A percentile compares a stretch with the other conserved stretches of the same genome.
Evolutionary conservation across 2,797 vertebrate genomes (phyloP).

Genomic region (Brachyalestes nurse): DNA sequence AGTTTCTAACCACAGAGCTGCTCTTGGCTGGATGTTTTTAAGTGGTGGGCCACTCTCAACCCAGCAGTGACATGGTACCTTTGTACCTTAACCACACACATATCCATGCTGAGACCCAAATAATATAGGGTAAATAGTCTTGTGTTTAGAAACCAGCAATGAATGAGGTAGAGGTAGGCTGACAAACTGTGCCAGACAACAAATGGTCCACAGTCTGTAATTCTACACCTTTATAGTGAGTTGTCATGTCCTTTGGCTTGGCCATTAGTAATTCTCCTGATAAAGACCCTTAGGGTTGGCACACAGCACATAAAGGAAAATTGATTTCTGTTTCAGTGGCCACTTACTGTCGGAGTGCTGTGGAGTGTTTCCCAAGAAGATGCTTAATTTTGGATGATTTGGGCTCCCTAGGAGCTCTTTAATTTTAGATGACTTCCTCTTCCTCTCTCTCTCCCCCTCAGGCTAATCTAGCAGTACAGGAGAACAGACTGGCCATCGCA

Average conservation of each 20-base stretch:
- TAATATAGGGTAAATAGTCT: too few species aligned
- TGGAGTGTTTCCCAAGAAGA: constrained; percentile 1
- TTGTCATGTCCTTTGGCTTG: background rate
- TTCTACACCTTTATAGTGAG: background rate
- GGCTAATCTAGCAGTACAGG: constrained; percentile 92
- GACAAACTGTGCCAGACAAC: background rate
- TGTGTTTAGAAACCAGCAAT: background rate
- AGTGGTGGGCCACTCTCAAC: too few species aligned
- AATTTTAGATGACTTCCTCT: background rate
- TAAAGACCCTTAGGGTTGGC: background rate
- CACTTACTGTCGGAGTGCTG: background rate
- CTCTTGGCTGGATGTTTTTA: too few species aligned
- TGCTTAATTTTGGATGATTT: background rate
- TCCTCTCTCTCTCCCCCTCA: constrained; percentile 57
- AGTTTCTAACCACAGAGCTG: too few species aligned
- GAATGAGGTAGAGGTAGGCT: background rate
- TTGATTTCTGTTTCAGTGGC: background rate
- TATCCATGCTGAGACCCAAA: too few species aligned
- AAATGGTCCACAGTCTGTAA: background rate
- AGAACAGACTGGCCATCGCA: constrained; percentile 84
- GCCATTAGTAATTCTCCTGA: background rate
- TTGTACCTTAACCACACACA: background rate
- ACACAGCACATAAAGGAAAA: background rate
- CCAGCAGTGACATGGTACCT: background rate
- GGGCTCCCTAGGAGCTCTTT: background rate